Percentiles rank a stretch among this genome's conserved stretches.
phyloP scores from a whole-genome alignment of 1,140 invertebrate species.

The Polypedilum vanderplanki region DNA sequence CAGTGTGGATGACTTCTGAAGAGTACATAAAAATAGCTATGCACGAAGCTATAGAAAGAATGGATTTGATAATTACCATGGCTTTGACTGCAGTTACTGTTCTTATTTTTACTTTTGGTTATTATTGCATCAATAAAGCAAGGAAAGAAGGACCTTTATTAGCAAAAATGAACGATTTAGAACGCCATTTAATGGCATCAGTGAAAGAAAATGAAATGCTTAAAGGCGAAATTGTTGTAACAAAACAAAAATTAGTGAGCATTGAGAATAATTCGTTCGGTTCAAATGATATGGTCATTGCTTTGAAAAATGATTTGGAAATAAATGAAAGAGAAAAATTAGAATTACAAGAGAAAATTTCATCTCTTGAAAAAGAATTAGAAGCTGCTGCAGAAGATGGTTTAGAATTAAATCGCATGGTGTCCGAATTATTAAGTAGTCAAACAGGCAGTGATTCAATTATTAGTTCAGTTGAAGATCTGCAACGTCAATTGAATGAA shows the following conservation, averaged over 20 bases:
- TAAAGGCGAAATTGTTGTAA: conserved; percentile 54
- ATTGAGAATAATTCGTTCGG: conserved; percentile 64
- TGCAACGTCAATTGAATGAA: conserved; percentile 54
- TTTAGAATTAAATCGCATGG: conserved; percentile 56
- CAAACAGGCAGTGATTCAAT: conserved; percentile 53
- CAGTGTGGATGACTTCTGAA: neutral
- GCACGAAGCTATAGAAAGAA: conserved; percentile 37
- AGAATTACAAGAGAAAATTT: conserved; percentile 51
- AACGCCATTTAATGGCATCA: conserved; percentile 42
- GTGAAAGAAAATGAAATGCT: conserved; percentile 57
- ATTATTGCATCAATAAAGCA: conserved; percentile 67
- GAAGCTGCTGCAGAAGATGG: conserved; percentile 58
- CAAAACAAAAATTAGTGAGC: conserved; percentile 53
- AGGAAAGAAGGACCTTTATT: conserved; percentile 55
- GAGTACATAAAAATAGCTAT: neutral
- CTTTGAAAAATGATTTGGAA: conserved; percentile 53
- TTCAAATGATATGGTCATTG: conserved; percentile 61
- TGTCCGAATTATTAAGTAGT: conserved; percentile 55
- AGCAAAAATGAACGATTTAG: conserved; percentile 54
- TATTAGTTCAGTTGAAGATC: conserved; percentile 53
- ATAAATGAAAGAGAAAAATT: conserved; percentile 40
- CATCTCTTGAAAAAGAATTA: conserved; percentile 53
- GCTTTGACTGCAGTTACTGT: conserved; percentile 59
- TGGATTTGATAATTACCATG: conserved; percentile 46
- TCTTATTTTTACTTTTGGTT: conserved; percentile 64